Evolutionary conservation across 2,113 vertebrate genomes (phyloP), one percentile per base, ranked within the genome.

Genomic region (Phoxinus phoxinus): DNA sequence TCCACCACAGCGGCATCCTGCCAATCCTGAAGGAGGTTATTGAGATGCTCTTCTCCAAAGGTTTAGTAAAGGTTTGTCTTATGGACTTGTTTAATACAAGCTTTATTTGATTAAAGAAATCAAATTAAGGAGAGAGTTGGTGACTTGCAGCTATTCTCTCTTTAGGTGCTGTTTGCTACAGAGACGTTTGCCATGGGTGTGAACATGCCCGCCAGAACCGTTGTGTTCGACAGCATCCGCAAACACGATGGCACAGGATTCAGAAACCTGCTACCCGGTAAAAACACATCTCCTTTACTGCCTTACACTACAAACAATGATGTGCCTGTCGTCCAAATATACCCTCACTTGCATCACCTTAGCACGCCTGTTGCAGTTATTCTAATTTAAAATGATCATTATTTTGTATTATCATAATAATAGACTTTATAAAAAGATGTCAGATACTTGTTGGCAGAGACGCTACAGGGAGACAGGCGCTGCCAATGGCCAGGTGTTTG

Each of bases 111-210:
- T 17, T 51, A 5, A 6, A 6, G 1, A 37, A 78, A 35, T 37
- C 17, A n/a, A 19, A 78, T 53, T 37, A 53, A 23, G 32, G 1
- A 35, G 5, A 30, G 2, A 23, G 30, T 19, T 35, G 17, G 17
- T 69, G 9, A 71, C 19, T n/a, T 46, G 3, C 5, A 46, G 0
- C 27, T 19, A 6, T 25, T 15, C 7, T 78, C 65, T 71, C 2
- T 19, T 6, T 75, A 98, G 97, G 96, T 98, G 84, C 92, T 98
- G 67, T 98, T 98, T 88, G 97, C 97, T 87, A 98, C 97, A 0
- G 97, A 98, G 91, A 98, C 97, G 0, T 98, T 98, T 44, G 97
- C 97, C 0, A 98, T 98, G 97, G 97, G 97, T 0, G 97, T 98
- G 32, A 98, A 97, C 90, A 98, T 98, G 97, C 97, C 97, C 0